phyloP scores from a whole-genome alignment of 1,140 invertebrate genomes.

The Brevipalpus yothersi region DNA sequence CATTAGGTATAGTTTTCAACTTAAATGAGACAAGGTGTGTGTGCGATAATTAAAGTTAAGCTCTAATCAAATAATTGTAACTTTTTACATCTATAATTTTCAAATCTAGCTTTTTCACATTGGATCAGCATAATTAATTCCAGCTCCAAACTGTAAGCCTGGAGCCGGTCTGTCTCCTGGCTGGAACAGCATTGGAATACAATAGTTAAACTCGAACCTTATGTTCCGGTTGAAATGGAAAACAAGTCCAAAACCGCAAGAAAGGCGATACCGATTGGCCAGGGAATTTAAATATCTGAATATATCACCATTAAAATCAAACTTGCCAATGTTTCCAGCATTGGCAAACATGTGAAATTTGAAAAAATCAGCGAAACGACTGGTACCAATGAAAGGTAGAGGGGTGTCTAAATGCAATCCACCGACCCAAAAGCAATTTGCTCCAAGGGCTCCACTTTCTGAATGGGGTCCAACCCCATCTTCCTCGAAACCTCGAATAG shows the following conservation, averaged over 20 bases:
- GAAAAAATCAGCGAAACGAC: constrained; percentile 36
- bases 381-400: constrained; percentile 48
- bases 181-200: constrained; percentile 31
- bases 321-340: constrained; percentile 43
- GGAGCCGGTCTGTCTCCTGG: constrained; percentile 26
- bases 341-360: constrained; percentile 59
- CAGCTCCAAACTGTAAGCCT: constrained; percentile 43
- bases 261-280: constrained; percentile 13
- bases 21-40: no score
- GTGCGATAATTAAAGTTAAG: no score
- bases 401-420: constrained; percentile 58
- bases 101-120: no score
- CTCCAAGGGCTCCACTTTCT: constrained; percentile 31
- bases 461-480: constrained; percentile 51
- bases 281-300: constrained; percentile 16
- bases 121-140: constrained; percentile 22
- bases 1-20: no score
- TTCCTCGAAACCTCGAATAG: constrained; percentile 51
- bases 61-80: no score
- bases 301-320: constrained; percentile 20
- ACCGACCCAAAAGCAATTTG: constrained; percentile 45
- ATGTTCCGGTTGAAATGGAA: constrained; percentile 46
- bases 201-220: constrained; percentile 62
- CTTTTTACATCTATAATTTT: no score
- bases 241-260: constrained; percentile 46